Evolutionary conservation across 2,888 invertebrate species (phyloP).

Genomic region (Ophion slaviceki): DNA sequence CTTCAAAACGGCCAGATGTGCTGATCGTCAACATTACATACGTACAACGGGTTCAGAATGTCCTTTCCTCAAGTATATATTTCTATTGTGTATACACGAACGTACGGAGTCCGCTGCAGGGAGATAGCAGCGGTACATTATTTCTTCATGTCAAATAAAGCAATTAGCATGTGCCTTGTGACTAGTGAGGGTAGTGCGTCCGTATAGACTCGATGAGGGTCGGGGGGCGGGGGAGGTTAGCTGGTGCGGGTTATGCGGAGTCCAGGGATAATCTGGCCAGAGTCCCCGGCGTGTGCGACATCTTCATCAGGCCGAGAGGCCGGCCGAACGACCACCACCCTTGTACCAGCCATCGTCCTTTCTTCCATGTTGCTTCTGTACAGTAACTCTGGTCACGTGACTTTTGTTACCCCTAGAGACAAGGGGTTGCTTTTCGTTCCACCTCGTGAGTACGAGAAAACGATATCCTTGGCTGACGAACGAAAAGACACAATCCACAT

Average conservation of each 20-base stretch:
- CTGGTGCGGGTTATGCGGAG: conserved; percentile 64
- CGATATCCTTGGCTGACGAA: not conserved
- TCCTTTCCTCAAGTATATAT: not conserved
- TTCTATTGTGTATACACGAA: conserved; percentile 9
- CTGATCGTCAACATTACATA: too few relatives aligned
- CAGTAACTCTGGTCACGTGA: conserved; percentile 72
- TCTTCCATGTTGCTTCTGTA: conserved; percentile 54
- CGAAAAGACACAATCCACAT: not conserved
- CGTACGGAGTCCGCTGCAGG: conserved; percentile 32
- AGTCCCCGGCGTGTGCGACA: conserved; percentile 83
- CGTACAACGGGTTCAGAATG: too few relatives aligned
- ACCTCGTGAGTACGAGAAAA: conserved; percentile 48
- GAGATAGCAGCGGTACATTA: conserved; percentile 77
- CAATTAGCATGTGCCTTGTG: conserved; percentile 83
- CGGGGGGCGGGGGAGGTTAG: not conserved
- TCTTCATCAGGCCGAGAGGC: conserved; percentile 81
- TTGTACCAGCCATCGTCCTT: conserved; percentile 54
- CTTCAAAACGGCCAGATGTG: too few relatives aligned
- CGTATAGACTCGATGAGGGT: conserved; percentile 11
- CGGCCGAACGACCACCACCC: conserved; percentile 56
- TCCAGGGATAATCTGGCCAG: conserved; percentile 80
- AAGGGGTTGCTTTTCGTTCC: conserved; percentile 63
- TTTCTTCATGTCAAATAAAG: conserved; percentile 84
- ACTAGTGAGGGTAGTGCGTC: conserved; percentile 73
- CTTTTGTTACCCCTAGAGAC: conserved; percentile 75